Evolutionary conservation across 2,888 invertebrate species (phyloP), one percentile per base, ranked within the genome.

Genomic region (Plagodis pulveraria): DNA sequence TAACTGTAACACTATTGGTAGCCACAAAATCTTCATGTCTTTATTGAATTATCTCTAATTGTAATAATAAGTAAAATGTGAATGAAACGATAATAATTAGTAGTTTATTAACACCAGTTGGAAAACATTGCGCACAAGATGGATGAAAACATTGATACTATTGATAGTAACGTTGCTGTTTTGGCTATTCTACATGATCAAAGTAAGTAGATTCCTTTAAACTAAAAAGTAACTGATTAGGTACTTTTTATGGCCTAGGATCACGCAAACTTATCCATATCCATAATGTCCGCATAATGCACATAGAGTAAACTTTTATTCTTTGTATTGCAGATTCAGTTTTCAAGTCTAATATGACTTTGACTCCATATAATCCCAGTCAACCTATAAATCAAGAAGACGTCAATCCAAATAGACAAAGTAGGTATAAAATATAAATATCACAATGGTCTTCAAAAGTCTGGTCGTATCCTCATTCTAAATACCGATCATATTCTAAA

Each of bases 131-230:
- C 58, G 55, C 56, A 65, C 62, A 71, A 61, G 69, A 86, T 86
- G 86, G 81, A 86, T 69, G 83, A 83, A 69, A 84, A 76, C 66
- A 83, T 85, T 76, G 83, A 83, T 70, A 84, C 76, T 65, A 83
- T 86, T 76, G 83, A 83, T 63, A 83, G 69, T 63, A 86, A 82
- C 76, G 85, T 85, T 63, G 82, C 84, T 41, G 86, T 86, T 57
- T 77, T 86, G 66, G 82, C 86, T 65, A 84, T 86, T 66, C 73
- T 86, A 62, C 84, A 86, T 72, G 86, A 53, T 41, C 58, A 53
- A 58, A 58, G 58, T 54, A 22, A 35, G 54, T 42, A 76, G 69
- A 72, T 68, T 58, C 64, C 65, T 60, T 66, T 66, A 12, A 58
- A 56, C 40, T 12, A 44, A 38, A 22, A 49, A 22, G 10, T 5